Evolutionary conservation across 2,888 invertebrate species (phyloP).

Genomic region (Scaeva pyrastri): DNA sequence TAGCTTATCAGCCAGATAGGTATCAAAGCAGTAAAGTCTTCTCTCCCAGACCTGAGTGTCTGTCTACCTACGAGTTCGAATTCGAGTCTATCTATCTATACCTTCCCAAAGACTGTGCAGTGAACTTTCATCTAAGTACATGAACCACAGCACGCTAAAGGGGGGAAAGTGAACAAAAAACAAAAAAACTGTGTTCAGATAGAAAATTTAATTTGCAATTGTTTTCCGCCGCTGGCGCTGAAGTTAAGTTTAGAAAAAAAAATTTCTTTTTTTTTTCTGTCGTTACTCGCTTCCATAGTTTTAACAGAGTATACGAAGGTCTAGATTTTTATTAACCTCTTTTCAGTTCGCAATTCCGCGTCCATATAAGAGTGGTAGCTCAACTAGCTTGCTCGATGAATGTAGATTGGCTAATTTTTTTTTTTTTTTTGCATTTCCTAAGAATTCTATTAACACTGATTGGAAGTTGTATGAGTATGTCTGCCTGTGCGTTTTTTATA

Average conservation of each 20-base stretch:
- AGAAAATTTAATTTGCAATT: conserved; percentile 77
- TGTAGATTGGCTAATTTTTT: conserved; percentile 22
- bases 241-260: conserved; percentile 24
- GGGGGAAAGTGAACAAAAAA: conserved; percentile 64
- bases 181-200: conserved; percentile 57
- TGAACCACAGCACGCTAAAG: conserved; percentile 28
- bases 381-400: conserved; percentile 7
- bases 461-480: conserved; percentile 24
- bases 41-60: neutral
- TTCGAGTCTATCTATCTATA: neutral
- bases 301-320: conserved; percentile 78
- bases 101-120: conserved; percentile 28
- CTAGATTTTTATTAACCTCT: conserved; percentile 81
- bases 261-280: conserved; percentile 26
- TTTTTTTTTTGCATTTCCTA: conserved; percentile 23
- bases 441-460: conserved; percentile 63
- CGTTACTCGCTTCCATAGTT: conserved; percentile 17
- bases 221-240: conserved; percentile 62
- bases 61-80: too few relatives aligned
- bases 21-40: conserved; percentile 34
- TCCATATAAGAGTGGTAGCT: neutral
- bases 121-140: conserved; percentile 68
- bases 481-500: neutral
- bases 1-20: conserved; percentile 62
- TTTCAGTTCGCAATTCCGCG: conserved; percentile 72